phyloP scores from a whole-genome alignment of 2,113 vertebrate species.

The Tretioscincus oriximinensis region DNA sequence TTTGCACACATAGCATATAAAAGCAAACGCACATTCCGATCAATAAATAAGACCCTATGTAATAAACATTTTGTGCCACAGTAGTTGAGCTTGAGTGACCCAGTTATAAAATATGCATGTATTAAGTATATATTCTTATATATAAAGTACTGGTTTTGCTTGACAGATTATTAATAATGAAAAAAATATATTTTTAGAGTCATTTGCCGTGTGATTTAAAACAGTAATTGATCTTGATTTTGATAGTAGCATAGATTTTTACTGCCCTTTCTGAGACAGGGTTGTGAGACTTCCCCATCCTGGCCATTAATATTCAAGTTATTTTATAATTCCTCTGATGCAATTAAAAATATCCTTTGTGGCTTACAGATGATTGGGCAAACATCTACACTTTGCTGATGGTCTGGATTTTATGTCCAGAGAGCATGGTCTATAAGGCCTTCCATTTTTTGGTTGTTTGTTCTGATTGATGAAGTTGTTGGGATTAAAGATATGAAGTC shows the following conservation, averaged over 20 bases:
- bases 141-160: constrained; percentile 23
- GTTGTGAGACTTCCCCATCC: neutral
- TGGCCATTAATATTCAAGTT: neutral
- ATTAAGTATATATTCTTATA: constrained; percentile 49
- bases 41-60: constrained; percentile 61
- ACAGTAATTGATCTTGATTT: neutral
- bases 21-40: constrained; percentile 57
- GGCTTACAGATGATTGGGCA: constrained; percentile 23
- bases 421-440: no score
- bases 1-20: constrained; percentile 50
- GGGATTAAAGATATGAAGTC: no score
- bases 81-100: constrained; percentile 52
- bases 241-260: neutral
- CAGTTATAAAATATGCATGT: constrained; percentile 63
- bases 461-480: no score
- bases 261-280: neutral
- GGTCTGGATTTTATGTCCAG: no score
- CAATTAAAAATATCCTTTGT: constrained; percentile 51
- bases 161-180: constrained; percentile 44
- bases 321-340: constrained; percentile 42
- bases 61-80: constrained; percentile 49
- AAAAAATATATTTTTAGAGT: constrained; percentile 51
- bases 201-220: constrained; percentile 20
- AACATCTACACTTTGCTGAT: no score
- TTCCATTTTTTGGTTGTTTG: no score